phyloP scores from a whole-genome alignment of 2,888 invertebrate species.

The Amblyjoppa proteus region DNA sequence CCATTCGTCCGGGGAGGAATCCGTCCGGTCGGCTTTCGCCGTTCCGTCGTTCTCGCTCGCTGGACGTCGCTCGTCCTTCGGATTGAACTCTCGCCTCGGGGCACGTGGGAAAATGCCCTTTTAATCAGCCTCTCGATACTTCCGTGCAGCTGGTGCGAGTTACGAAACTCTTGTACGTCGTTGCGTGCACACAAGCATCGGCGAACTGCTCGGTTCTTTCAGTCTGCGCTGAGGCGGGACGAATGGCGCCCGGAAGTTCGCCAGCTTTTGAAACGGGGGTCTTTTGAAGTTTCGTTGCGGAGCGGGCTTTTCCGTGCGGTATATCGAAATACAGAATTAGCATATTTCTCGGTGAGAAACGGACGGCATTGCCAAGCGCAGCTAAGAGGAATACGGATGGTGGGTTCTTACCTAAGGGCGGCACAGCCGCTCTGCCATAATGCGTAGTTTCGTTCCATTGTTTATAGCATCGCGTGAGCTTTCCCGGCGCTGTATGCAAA shows the following conservation, averaged over 20 bases:
- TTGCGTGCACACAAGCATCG: neutral
- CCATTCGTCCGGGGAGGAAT: neutral
- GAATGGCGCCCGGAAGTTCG: neutral
- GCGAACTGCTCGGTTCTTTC: constrained; percentile 1
- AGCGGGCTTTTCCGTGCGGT: neutral
- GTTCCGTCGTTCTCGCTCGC: neutral
- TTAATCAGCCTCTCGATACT: constrained; percentile 34
- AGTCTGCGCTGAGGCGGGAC: neutral
- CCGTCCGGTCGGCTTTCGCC: neutral
- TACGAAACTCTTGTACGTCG: constrained; percentile 19
- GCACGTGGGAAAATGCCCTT: constrained; percentile 24
- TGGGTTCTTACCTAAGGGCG: neutral
- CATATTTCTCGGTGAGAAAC: constrained; percentile 29
- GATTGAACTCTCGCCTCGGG: constrained; percentile 14
- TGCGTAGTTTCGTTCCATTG: constrained; percentile 48
- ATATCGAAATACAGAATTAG: neutral
- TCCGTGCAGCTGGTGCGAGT: constrained; percentile 43
- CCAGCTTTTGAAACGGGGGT: neutral
- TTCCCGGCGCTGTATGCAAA: constrained; percentile 72
- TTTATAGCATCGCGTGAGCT: constrained; percentile 63
- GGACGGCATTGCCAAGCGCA: neutral
- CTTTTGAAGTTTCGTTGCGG: constrained; percentile 7
- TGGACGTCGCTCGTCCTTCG: neutral
- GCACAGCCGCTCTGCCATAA: neutral
- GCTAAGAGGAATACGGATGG: neutral